Percentiles rank a stretch among this genome's conserved stretches.
Conservation (phyloP, 2,113 vertebrate species). For the Neogobius melanostomus region DNA sequence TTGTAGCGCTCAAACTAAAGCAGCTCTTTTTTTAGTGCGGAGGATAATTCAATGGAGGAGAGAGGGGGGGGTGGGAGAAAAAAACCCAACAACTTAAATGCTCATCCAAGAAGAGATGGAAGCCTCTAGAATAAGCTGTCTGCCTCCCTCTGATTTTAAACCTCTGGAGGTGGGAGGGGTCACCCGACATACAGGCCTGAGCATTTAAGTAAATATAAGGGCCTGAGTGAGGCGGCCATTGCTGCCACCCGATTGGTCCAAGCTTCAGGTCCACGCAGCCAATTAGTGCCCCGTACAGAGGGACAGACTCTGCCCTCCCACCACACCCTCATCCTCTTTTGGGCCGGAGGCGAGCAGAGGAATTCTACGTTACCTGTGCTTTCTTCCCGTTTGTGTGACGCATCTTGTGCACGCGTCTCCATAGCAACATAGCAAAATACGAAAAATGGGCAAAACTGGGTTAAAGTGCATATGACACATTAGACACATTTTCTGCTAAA, state of each 20-base stretch:
- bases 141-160: constrained; percentile 46
- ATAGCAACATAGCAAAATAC: too few relatives aligned
- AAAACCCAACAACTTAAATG: background rate
- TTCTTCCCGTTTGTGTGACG: too few relatives aligned
- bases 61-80: background rate
- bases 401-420: too few relatives aligned
- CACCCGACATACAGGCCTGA: background rate
- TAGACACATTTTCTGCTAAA: too few relatives aligned
- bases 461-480: too few relatives aligned
- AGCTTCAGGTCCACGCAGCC: constrained; percentile 17
- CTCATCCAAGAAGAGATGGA: constrained; percentile 18
- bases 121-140: constrained; percentile 28
- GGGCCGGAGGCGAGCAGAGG: too few relatives aligned
- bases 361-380: too few relatives aligned
- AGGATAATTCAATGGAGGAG: background rate
- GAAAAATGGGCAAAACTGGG: too few relatives aligned
- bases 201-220: too few relatives aligned
- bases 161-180: constrained; percentile 40
- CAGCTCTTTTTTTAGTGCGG: background rate
- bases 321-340: background rate
- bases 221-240: constrained; percentile 5
- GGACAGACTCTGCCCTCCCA: background rate
- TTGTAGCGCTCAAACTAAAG: background rate
- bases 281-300: constrained; percentile 13
- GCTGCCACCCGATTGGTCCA: constrained; percentile 43